Conservation (phyloP, 2,113 vertebrate genomes). For the Platysteira castanea region DNA sequence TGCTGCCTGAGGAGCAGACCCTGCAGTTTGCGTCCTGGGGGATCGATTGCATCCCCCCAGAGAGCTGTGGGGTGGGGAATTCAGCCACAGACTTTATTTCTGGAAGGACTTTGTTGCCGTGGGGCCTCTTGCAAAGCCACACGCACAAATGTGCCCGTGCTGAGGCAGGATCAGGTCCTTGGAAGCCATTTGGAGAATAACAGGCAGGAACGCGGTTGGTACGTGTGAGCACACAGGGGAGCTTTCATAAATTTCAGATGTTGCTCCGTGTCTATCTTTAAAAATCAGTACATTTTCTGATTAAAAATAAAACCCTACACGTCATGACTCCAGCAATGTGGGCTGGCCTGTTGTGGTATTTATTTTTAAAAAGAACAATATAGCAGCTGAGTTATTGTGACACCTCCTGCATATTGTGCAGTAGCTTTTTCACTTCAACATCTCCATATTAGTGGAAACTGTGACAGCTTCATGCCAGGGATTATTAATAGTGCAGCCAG, state of each 20-base stretch:
- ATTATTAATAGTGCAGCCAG: constrained; percentile 43
- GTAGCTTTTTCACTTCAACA: constrained; percentile 4
- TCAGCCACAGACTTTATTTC: not conserved
- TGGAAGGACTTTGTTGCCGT: not conserved
- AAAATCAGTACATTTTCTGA: constrained; percentile 15
- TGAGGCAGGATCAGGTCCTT: not conserved
- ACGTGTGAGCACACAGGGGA: not conserved
- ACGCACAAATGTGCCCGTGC: not conserved
- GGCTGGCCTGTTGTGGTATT: constrained; percentile 41
- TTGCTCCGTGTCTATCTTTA: not conserved
- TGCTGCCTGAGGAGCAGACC: not conserved
- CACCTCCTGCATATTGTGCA: constrained; percentile 28
- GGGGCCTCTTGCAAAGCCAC: not conserved
- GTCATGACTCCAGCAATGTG: not conserved
- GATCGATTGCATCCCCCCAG: not conserved
- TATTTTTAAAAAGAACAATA: constrained; percentile 55
- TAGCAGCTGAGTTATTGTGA: constrained; percentile 45
- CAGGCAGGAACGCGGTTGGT: not conserved
- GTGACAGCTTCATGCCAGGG: constrained; percentile 24
- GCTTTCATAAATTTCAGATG: not conserved
- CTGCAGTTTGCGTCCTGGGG: not conserved
- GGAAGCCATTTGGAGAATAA: not conserved
- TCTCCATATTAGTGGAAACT: constrained; percentile 41
- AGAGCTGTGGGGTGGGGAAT: not conserved
- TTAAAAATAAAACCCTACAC: constrained; percentile 20